These are phyloP conservation scores for Drosophila crucigera DNA, from an alignment of 2,888 invertebrate species.

Conservation along the genomic window DNA sequence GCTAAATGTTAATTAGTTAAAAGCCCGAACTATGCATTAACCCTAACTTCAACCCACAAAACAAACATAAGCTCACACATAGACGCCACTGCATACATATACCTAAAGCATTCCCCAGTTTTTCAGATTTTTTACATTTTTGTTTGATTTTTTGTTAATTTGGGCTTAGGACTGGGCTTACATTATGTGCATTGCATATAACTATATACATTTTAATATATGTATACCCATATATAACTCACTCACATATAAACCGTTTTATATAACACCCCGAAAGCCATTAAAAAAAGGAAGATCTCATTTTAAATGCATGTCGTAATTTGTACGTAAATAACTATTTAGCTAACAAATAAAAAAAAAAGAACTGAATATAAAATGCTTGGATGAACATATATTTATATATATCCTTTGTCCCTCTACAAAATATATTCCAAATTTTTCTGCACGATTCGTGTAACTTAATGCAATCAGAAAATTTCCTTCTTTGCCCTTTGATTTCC, in stretches of 20 bases:
- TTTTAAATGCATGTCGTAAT: constrained; percentile 30
- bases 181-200: constrained; percentile 45
- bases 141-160: constrained; percentile 45
- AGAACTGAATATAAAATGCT: constrained; percentile 7
- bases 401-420: constrained; percentile 1
- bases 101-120: constrained; percentile 55
- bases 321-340: constrained; percentile 59
- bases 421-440: neutral
- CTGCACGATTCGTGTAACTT: neutral
- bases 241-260: constrained; percentile 14
- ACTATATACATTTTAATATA: constrained; percentile 1
- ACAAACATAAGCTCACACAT: constrained; percentile 31
- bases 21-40: constrained; percentile 71
- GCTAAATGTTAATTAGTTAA: constrained; percentile 84
- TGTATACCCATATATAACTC: constrained; percentile 12
- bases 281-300: constrained; percentile 6
- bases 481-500: too few relatives aligned
- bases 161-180: constrained; percentile 50
- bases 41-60: constrained; percentile 42
- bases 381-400: constrained; percentile 10
- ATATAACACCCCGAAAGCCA: constrained; percentile 33
- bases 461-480: neutral
- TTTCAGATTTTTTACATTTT: constrained; percentile 51
- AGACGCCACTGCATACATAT: constrained; percentile 16
- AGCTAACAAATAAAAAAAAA: constrained; percentile 51